Percentiles rank a stretch among this genome's conserved stretches.
phyloP scores from a whole-genome alignment of 1,140 invertebrate genomes.

The Mactra quadrangularis region DNA sequence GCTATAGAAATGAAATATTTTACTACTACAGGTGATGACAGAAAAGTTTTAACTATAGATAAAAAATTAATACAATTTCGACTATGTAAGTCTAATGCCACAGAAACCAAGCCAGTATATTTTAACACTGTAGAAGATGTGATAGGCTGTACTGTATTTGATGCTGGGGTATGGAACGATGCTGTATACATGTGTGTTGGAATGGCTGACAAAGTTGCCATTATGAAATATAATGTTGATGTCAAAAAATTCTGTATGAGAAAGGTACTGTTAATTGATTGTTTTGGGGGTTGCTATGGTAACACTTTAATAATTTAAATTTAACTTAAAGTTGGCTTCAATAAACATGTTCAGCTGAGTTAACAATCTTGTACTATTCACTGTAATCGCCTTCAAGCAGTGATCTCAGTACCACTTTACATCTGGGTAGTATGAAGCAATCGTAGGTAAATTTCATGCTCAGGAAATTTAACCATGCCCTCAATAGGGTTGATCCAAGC shows the following conservation, averaged over 20 bases:
- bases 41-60: slow-evolving; percentile 87
- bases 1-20: no score
- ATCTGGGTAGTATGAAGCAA: no score
- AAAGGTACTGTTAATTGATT: slow-evolving; percentile 80
- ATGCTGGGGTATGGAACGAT: slow-evolving; percentile 83
- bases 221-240: slow-evolving; percentile 81
- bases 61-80: slow-evolving; percentile 86
- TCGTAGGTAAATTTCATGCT: no score
- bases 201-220: slow-evolving; percentile 87
- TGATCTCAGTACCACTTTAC: no score
- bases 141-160: slow-evolving; percentile 87
- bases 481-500: no score
- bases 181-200: slow-evolving; percentile 86
- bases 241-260: slow-evolving; percentile 79
- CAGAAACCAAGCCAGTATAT: slow-evolving; percentile 85
- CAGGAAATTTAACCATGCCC: no score
- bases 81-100: slow-evolving; percentile 84
- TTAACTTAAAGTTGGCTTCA: no score
- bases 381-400: no score
- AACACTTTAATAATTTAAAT: no score
- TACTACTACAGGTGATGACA: slow-evolving; percentile 87
- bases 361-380: no score
- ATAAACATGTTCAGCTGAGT: no score
- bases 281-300: no score
- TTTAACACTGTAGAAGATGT: slow-evolving; percentile 84